Evolutionary conservation across 2,113 vertebrate genomes (phyloP), one percentile per base, ranked within the genome.

Genomic region (Pteronura brasiliensis): DNA sequence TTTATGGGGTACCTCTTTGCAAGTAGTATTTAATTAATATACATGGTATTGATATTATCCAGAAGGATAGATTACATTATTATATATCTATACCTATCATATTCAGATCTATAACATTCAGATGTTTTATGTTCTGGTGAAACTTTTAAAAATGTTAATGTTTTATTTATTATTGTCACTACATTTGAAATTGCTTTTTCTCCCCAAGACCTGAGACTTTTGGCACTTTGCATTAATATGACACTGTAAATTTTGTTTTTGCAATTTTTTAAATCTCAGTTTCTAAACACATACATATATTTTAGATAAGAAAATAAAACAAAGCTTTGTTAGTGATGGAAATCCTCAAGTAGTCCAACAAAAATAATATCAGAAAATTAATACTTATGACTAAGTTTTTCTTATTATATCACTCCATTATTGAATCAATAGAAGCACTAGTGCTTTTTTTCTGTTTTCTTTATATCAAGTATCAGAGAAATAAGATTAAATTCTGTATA

Each of bases 321-420:
- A 55, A 76, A 91, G 52, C 52, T 90, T 96, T 29, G 15, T 86
- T 86, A 90, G 18, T 93, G 21, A 91, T 81, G 7, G 27, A 92
- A 91, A 67, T 93, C 8, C 31, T 95, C 13, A 92, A 76, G 31
- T 87, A 61, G 61, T 87, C 34, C 20, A 84, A 74, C 17, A 76
- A 80, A 93, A 87, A 76, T 86, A 95, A 90, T 17, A 94, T 72
- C 91, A 88, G 21, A 36, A 85, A 92, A 80, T 31, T 65, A 69
- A 61, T 71, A 80, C 36, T 57, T 94, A 52, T 27, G 42, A 79
- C 31, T 76, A 90, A 86, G 17, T 85, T 4, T 96, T 49, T 81
- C 72, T 83, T 93, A 12, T 79, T 52, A 74, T 90, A 67, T 82
- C 72, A 72, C 20, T 97, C 23, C 34, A 55, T 80, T 93, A 52